Conservation (phyloP, 92 coral and sea anemone genomes). For the Palythoa grandiflora region DNA sequence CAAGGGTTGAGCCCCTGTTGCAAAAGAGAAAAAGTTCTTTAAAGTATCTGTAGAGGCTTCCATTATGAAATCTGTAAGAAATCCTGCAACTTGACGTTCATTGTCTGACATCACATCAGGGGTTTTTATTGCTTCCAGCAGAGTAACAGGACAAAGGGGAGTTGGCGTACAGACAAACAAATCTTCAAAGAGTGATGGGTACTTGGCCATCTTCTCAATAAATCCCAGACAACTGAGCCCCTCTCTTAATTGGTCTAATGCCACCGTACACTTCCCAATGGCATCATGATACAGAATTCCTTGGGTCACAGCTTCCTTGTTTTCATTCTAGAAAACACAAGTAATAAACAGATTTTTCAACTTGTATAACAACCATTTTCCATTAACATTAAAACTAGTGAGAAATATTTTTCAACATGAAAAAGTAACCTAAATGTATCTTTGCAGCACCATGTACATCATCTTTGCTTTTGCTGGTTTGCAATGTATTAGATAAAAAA, state of each 20-base stretch:
- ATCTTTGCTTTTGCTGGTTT: slow-evolving; percentile 1
- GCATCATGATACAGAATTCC: slow-evolving; percentile 66
- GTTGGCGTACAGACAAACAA: slow-evolving; percentile 48
- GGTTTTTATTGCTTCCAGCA: slow-evolving; percentile 31
- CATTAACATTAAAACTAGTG: slow-evolving; percentile 12
- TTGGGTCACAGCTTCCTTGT: slow-evolving; percentile 58
- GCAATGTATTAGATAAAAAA: neutral
- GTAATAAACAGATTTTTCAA: neutral
- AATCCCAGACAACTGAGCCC: slow-evolving; percentile 56
- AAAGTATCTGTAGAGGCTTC: slow-evolving; percentile 45
- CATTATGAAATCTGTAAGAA: slow-evolving; percentile 59
- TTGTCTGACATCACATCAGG: slow-evolving; percentile 46
- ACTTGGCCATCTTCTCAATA: slow-evolving; percentile 45
- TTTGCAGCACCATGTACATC: slow-evolving; percentile 2
- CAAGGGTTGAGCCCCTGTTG: slow-evolving; percentile 51
- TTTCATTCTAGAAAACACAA: slow-evolving; percentile 55
- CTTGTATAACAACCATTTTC: neutral
- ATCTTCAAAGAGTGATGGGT: slow-evolving; percentile 59
- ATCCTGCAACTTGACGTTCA: slow-evolving; percentile 54
- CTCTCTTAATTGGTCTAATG: slow-evolving; percentile 58
- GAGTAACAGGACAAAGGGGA: slow-evolving; percentile 35
- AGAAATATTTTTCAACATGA: slow-evolving; percentile 1
- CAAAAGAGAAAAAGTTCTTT: slow-evolving; percentile 46
- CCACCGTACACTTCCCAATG: slow-evolving; percentile 53
- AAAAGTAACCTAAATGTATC: neutral